These are phyloP conservation scores for Corydoras maculifer DNA, from an alignment of 2,113 vertebrate genomes.

Conservation along the genomic window DNA sequence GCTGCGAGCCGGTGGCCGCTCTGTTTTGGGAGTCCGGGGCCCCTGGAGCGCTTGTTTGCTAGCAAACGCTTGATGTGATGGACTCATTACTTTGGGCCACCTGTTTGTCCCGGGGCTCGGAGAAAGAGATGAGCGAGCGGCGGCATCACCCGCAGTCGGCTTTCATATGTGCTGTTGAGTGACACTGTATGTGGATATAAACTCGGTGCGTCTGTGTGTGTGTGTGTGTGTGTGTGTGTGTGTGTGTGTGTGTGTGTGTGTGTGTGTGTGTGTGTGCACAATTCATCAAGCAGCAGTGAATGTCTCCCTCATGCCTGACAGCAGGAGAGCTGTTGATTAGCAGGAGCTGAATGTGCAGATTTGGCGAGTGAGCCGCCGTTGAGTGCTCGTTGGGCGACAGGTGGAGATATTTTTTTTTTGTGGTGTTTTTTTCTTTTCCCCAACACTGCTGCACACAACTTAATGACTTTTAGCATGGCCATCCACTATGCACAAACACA, in stretches of 20 bases:
- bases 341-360: constrained; percentile 38
- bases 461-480: constrained; percentile 27
- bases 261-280: constrained; percentile 40
- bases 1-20: neutral
- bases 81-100: constrained; percentile 68
- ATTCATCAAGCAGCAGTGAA: constrained; percentile 56
- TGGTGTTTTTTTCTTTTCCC: constrained; percentile 5
- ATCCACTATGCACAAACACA: constrained; percentile 10
- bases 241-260: constrained; percentile 9
- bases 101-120: constrained; percentile 65
- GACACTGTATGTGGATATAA: constrained; percentile 28
- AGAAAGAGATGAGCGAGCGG: constrained; percentile 11
- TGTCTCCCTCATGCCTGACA: constrained; percentile 42
- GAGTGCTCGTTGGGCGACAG: constrained; percentile 18
- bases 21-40: constrained; percentile 29
- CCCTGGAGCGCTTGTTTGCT: constrained; percentile 61
- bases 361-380: constrained; percentile 34
- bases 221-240: constrained; percentile 32
- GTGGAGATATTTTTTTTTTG: constrained; percentile 10
- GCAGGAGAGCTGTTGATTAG: constrained; percentile 41
- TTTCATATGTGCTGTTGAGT: constrained; percentile 28
- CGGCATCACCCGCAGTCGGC: constrained; percentile 25
- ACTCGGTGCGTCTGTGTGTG: constrained; percentile 1
- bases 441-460: constrained; percentile 19
- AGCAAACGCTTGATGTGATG: constrained; percentile 57